phyloP scores from a whole-genome alignment of 2,888 invertebrate species.

The Ichneumon xanthorius region DNA sequence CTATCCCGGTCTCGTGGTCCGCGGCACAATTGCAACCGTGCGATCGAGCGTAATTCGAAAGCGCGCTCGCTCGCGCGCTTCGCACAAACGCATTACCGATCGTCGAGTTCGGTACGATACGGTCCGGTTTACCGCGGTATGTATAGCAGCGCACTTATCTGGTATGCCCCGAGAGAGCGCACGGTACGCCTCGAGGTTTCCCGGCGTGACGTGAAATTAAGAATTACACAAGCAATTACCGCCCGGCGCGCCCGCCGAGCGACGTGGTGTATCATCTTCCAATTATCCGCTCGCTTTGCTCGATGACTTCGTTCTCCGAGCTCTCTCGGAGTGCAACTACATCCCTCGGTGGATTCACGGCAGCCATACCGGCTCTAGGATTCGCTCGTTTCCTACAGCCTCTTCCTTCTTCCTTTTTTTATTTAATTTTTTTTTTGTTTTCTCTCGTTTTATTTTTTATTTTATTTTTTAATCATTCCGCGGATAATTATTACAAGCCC shows the following conservation, averaged over 20 bases:
- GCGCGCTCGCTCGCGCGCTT: background rate
- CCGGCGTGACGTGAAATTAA: constrained; percentile 83
- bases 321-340: constrained; percentile 56
- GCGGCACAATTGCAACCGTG: constrained; percentile 27
- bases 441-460: constrained; percentile 29
- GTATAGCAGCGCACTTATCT: constrained; percentile 38
- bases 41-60: constrained; percentile 35
- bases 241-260: constrained; percentile 77
- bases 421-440: constrained; percentile 9
- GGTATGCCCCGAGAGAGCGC: constrained; percentile 51
- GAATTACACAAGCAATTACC: constrained; percentile 83
- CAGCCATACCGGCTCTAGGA: constrained; percentile 47
- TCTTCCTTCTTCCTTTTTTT: constrained; percentile 12
- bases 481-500: constrained; percentile 56
- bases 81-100: background rate
- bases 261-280: constrained; percentile 82
- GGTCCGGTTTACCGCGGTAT: constrained; percentile 20
- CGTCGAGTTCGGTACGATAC: constrained; percentile 7
- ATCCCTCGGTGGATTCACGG: constrained; percentile 26
- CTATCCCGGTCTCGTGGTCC: background rate
- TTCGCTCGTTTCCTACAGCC: constrained; percentile 30
- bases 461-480: constrained; percentile 27
- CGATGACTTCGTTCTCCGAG: constrained; percentile 71
- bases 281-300: constrained; percentile 78
- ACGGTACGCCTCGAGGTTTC: constrained; percentile 74